These are phyloP conservation scores for Chelon auratus DNA, from an alignment of 2,797 vertebrate species.

Conservation along the genomic window DNA sequence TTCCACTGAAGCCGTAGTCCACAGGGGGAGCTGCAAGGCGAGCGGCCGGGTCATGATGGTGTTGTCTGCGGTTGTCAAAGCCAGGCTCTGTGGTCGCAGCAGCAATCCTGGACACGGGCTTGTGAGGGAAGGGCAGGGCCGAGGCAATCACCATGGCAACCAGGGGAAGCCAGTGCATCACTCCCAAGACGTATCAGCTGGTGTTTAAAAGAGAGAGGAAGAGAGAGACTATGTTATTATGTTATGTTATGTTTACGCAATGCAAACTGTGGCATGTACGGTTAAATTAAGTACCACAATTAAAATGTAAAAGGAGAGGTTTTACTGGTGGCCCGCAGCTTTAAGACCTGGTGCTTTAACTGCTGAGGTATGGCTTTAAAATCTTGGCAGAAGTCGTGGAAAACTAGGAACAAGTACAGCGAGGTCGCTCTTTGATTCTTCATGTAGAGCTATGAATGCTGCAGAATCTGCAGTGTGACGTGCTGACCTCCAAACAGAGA, in stretches of 20 bases:
- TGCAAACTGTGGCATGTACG: slow-evolving; percentile 40
- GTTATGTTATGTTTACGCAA: too few relatives aligned
- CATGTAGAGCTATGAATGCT: slow-evolving; percentile 20
- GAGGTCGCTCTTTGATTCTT: slow-evolving; percentile 47
- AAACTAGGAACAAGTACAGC: slow-evolving; percentile 56
- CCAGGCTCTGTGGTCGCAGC: slow-evolving; percentile 74
- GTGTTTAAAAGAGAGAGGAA: slow-evolving; percentile 32
- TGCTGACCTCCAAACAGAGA: slow-evolving; percentile 50
- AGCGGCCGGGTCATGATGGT: slow-evolving; percentile 57
- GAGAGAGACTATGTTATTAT: slow-evolving; percentile 50
- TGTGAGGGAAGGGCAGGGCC: slow-evolving; percentile 87
- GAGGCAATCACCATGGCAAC: slow-evolving; percentile 92
- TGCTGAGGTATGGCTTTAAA: slow-evolving; percentile 61
- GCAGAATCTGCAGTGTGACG: slow-evolving; percentile 23
- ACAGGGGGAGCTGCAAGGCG: slow-evolving; percentile 39
- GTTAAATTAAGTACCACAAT: slow-evolving; percentile 57
- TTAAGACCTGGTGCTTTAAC: slow-evolving; percentile 64
- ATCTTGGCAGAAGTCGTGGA: slow-evolving; percentile 75
- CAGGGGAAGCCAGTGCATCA: slow-evolving; percentile 92
- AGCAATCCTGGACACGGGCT: slow-evolving; percentile 80
- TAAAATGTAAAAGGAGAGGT: slow-evolving; percentile 63
- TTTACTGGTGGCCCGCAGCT: slow-evolving; percentile 67
- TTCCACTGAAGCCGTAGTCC: slow-evolving; percentile 62
- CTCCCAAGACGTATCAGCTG: slow-evolving; percentile 89
- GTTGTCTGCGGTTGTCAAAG: slow-evolving; percentile 52